Percentiles rank a stretch among this genome's conserved stretches.
These are phyloP conservation scores for Ladona fulva DNA, from an alignment of 1,140 invertebrate genomes.

Conservation along the genomic window DNA sequence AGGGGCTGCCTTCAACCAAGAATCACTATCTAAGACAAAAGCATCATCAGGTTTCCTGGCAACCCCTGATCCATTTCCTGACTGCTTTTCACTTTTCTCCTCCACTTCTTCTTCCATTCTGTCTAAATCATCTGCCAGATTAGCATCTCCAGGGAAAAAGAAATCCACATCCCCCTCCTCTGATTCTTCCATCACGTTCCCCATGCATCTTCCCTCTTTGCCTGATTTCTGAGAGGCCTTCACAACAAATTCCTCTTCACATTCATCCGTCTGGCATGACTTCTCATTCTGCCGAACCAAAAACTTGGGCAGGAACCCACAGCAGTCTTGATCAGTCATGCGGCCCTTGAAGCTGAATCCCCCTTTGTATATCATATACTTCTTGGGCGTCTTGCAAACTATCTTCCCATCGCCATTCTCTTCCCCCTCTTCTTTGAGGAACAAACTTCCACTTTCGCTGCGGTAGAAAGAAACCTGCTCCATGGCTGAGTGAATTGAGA, in stretches of 20 bases:
- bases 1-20: not conserved
- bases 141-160: slow-evolving; percentile 27
- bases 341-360: slow-evolving; percentile 21
- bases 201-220: not conserved
- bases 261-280: slow-evolving; percentile 45
- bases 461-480: slow-evolving; percentile 42
- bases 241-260: slow-evolving; percentile 16
- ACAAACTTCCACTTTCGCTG: slow-evolving; percentile 33
- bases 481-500: slow-evolving; percentile 52
- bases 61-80: too few species aligned
- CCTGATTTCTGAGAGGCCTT: not conserved
- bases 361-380: slow-evolving; percentile 46
- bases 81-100: not conserved
- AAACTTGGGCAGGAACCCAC: slow-evolving; percentile 42
- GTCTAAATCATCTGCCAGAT: slow-evolving; percentile 18
- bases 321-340: slow-evolving; percentile 10
- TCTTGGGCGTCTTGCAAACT: slow-evolving; percentile 27
- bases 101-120: not conserved
- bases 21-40: not conserved
- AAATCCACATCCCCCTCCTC: slow-evolving; percentile 28
- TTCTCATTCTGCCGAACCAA: slow-evolving; percentile 46
- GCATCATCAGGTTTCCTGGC: not conserved
- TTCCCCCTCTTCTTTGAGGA: slow-evolving; percentile 27
- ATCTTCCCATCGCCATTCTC: slow-evolving; percentile 30
- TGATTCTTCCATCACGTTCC: slow-evolving; percentile 25